Evolutionary conservation across 2,113 vertebrate genomes (phyloP).

Genomic region (Lophius piscatorius): DNA sequence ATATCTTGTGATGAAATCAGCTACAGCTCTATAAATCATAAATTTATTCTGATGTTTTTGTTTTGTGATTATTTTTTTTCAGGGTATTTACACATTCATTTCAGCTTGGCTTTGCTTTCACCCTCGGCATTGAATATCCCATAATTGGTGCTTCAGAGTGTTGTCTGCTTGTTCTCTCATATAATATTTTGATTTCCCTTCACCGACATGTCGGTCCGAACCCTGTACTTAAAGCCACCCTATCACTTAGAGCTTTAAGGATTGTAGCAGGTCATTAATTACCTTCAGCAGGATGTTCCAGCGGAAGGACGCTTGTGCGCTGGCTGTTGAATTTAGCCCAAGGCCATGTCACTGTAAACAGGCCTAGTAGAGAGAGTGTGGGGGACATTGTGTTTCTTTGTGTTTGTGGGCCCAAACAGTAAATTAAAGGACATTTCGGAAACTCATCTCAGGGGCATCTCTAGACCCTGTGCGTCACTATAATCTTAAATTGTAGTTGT

Average conservation of each 20-base stretch:
- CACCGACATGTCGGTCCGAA: slow-evolving; percentile 1
- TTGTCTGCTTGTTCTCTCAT: neutral
- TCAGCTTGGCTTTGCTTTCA: too few relatives aligned
- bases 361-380: neutral
- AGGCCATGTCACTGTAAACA: slow-evolving; percentile 55
- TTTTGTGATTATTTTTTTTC: neutral
- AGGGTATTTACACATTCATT: too few relatives aligned
- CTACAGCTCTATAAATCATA: slow-evolving; percentile 10
- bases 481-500: too few relatives aligned
- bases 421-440: neutral
- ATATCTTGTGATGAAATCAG: slow-evolving; percentile 22
- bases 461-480: too few relatives aligned
- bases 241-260: slow-evolving; percentile 4
- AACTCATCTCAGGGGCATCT: neutral
- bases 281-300: slow-evolving; percentile 44
- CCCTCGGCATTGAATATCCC: too few relatives aligned
- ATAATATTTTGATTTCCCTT: neutral
- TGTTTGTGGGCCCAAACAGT: neutral
- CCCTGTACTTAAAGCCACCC: neutral
- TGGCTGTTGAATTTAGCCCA: slow-evolving; percentile 55
- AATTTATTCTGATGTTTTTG: slow-evolving; percentile 7
- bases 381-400: neutral
- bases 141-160: too few relatives aligned
- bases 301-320: slow-evolving; percentile 49
- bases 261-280: neutral